A percentile compares a stretch with the other conserved stretches of the same genome.
Conservation (phyloP, 2,888 invertebrate genomes). For the Exephanes ischioxanthus region DNA sequence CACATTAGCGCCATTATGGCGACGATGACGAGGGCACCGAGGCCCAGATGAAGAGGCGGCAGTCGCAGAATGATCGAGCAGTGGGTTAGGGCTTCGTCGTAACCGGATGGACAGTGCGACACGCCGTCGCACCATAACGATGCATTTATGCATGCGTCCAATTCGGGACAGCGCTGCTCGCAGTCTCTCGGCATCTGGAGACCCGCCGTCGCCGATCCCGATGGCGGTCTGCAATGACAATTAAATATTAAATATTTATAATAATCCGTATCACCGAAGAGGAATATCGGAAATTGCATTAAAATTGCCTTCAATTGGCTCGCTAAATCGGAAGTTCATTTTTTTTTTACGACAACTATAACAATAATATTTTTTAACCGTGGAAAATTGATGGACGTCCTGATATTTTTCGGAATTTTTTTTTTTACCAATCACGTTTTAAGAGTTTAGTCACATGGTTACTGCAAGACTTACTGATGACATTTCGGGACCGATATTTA, state of each 20-base stretch:
- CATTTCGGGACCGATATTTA: no score
- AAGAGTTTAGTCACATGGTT: not conserved
- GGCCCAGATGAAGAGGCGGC: constrained; percentile 90
- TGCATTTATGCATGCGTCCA: constrained; percentile 83
- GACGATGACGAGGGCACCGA: constrained; percentile 85
- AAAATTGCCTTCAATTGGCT: no score
- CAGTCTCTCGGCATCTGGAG: constrained; percentile 89
- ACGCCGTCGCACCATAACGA: constrained; percentile 86
- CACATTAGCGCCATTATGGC: constrained; percentile 79
- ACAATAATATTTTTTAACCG: no score
- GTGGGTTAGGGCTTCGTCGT: constrained; percentile 91
- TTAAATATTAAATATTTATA: not conserved
- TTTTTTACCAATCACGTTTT: not conserved
- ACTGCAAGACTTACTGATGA: no score
- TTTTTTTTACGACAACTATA: no score
- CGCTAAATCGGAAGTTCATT: not conserved
- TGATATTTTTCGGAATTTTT: not conserved
- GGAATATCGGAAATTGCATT: not conserved
- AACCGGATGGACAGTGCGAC: constrained; percentile 85
- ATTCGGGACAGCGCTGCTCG: constrained; percentile 83
- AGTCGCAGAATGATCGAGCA: constrained; percentile 92
- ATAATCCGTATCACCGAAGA: not conserved
- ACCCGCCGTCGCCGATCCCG: constrained; percentile 85
- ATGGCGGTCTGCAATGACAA: constrained; percentile 75
- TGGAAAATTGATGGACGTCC: no score